Base-by-base conservation (phyloP, 1,140 invertebrate species). In the Streblospio benedicti region DNA sequence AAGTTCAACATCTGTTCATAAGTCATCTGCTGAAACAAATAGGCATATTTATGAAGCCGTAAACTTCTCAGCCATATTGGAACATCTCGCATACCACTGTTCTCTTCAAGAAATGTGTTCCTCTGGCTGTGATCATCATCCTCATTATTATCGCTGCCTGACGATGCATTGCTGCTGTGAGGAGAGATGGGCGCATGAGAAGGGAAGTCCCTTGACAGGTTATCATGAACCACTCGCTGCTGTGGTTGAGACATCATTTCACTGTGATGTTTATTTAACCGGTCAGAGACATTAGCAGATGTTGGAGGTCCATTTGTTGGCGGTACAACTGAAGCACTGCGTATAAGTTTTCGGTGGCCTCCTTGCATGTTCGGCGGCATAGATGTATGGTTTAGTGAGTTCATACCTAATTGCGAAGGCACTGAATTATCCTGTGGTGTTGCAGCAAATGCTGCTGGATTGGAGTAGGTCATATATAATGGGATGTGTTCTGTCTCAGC, bases 1-100 rank as follows among this genome's bases (percentile, higher is more conserved):
- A 97, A 81, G 32, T 84, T 82, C 71, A 97, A 79, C 91, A 97
- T 96, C 70, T 96, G 89, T 55, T 94, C 90, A 70, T 96, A 96
- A 18, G 84, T 87, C 75, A 97, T 83, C 65, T 89, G 87, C 33
- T 88, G 85, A 71, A 98, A 95, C 12, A 97, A 80, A 78, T 86
- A 88, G 66, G 89, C 86, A 74, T 93, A 93, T 75, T 98, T 98
- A 76, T 97, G 93, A 56, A 97, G 81, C 61, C 94, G 83, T 50
- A 97, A 77, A 47, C 87, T 90, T 78, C 97, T 97, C 45, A 97
- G 78, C 93, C 93, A 97, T 31, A 85, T 81, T 12, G 85, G 86
- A 4, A 86, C 82, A 76, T 86, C 85, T 74, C 73, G 76, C 81
- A 82, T 82, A 3, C 80, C 79, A 66, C 71, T 81, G 30, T 69